Evolutionary conservation across 2,888 invertebrate genomes (phyloP).

Genomic region (Pegoplata infirma): DNA sequence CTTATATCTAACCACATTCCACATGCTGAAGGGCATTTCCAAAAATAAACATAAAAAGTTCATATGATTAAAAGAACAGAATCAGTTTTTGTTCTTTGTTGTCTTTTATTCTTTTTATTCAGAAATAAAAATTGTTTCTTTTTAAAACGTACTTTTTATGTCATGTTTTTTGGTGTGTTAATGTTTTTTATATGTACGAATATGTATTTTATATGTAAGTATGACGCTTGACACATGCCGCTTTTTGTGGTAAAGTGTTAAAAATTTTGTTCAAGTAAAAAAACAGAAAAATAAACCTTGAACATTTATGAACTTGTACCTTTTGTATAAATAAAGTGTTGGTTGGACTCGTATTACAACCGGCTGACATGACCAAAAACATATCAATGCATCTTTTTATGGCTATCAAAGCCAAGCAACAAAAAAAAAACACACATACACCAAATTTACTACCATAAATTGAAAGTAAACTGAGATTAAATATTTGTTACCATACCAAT

Average conservation of each 20-base stretch:
- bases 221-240: conserved; percentile 49
- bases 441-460: background rate
- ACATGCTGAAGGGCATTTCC: background rate
- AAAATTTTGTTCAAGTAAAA: conserved; percentile 26
- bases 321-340: conserved; percentile 14
- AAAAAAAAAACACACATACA: too few relatives aligned
- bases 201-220: conserved; percentile 7
- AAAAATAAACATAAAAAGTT: conserved; percentile 7
- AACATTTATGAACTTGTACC: conserved; percentile 20
- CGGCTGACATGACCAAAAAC: conserved; percentile 29
- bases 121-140: conserved; percentile 8
- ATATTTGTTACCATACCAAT: conserved; percentile 9
- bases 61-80: background rate
- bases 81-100: background rate
- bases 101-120: background rate
- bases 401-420: too few relatives aligned
- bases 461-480: conserved; percentile 22
- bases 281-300: conserved; percentile 54
- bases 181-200: conserved; percentile 34
- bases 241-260: conserved; percentile 49
- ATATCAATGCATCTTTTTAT: conserved; percentile 10
- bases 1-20: too few relatives aligned
- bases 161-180: conserved; percentile 26
- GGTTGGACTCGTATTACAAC: conserved; percentile 20
- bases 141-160: conserved; percentile 31